These are phyloP conservation scores for Margaritifera margaritifera DNA, from an alignment of 2,888 invertebrate genomes.

Conservation along the genomic window DNA sequence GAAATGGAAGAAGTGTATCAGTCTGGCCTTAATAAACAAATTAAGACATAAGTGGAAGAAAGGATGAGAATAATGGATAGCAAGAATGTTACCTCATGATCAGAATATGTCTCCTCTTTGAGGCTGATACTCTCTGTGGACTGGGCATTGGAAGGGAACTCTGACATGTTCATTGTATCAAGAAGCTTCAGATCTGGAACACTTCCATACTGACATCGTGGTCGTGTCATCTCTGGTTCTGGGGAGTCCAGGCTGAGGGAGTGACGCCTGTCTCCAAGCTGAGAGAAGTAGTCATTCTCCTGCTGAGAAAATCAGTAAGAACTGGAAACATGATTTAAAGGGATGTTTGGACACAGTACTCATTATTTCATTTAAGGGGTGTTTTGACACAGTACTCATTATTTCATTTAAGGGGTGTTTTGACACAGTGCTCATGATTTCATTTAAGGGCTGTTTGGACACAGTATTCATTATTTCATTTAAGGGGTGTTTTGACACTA, in stretches of 20 bases:
- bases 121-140: slow-evolving; percentile 59
- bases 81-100: slow-evolving; percentile 42
- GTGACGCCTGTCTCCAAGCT: slow-evolving; percentile 57
- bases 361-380: not conserved
- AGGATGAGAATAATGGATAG: not conserved
- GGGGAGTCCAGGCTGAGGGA: slow-evolving; percentile 54
- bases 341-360: not conserved
- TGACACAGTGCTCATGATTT: not conserved
- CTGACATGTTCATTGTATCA: slow-evolving; percentile 46
- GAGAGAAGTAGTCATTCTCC: slow-evolving; percentile 63
- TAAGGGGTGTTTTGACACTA: too few relatives aligned
- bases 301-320: slow-evolving; percentile 24
- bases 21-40: not conserved
- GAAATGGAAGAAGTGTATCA: too few relatives aligned
- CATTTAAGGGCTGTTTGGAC: not conserved
- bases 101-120: slow-evolving; percentile 54
- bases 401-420: too few relatives aligned
- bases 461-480: not conserved
- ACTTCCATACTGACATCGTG: slow-evolving; percentile 55
- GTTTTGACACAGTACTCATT: too few relatives aligned
- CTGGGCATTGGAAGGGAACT: slow-evolving; percentile 35
- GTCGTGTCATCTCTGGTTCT: slow-evolving; percentile 31
- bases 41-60: not conserved
- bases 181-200: slow-evolving; percentile 61
- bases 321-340: not conserved